A percentile compares a stretch with the other conserved stretches of the same genome.
phyloP scores from a whole-genome alignment of 2,113 vertebrate species.

The Cyprinodon variegatus region DNA sequence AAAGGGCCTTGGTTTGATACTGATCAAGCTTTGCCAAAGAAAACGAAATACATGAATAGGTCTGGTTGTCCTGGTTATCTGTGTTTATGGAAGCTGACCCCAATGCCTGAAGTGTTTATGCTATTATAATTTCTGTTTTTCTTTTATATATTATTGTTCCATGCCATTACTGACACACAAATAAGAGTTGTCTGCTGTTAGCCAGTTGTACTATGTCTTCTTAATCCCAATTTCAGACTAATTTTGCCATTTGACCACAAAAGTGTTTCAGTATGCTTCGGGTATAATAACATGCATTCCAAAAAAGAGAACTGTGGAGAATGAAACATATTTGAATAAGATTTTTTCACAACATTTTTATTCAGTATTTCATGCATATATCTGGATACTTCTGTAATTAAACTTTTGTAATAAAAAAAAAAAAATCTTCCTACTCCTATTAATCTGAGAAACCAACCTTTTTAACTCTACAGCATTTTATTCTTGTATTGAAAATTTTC shows the following conservation, averaged over 20 bases:
- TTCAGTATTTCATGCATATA: no score
- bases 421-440: no score
- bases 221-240: neutral
- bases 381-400: no score
- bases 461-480: no score
- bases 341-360: no score
- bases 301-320: neutral
- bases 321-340: no score
- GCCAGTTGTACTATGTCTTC: neutral
- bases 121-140: neutral
- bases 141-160: neutral
- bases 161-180: neutral
- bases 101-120: neutral
- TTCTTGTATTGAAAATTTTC: no score
- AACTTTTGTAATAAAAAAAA: no score
- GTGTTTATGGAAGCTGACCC: slow-evolving; percentile 10
- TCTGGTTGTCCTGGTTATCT: neutral
- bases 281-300: neutral
- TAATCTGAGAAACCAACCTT: no score
- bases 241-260: neutral
- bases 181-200: neutral
- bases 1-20: slow-evolving; percentile 6
- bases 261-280: neutral
- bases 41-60: slow-evolving; percentile 16
- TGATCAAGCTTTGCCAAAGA: slow-evolving; percentile 15